Evolutionary conservation across 2,888 invertebrate species (phyloP), one percentile per base, ranked within the genome.

Genomic region (Stenotaenia linearis): DNA sequence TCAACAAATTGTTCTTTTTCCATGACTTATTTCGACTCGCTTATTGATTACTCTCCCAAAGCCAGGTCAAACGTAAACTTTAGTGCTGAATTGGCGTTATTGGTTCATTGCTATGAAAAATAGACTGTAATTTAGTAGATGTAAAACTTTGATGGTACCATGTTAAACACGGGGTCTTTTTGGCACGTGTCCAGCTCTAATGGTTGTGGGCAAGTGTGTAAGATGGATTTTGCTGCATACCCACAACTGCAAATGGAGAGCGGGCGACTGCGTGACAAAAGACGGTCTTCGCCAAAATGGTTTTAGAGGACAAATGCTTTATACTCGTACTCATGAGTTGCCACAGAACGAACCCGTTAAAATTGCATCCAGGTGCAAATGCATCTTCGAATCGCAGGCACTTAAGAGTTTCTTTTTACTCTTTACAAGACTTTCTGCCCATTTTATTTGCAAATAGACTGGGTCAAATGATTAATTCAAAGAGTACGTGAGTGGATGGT

Each of bases 321-420:
- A 69, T 25, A 10, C 69, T 23, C 69, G 25, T 9, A 12, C 45
- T 45, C 18, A 32, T 18, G 50, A 50, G 50, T 50, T 50, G 50
- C 69, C 25, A 12, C 69, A 69, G 25, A 28, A 25, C 28, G 28
- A 69, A 69, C 9, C 25, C 69, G 56, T 69, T 69, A 69, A 69
- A 69, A 69, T 69, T 69, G 28, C 69, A 69, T 69, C 69, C 69
- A 69, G 69, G 69, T 69, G 69, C 69, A 69, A 69, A 69, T 69
- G 69, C 69, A 25, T 69, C 69, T 69, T 69, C 25, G 69, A 69
- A 69, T 69, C 25, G 69, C 69, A 69, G 69, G 69, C 69, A 69
- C 69, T 69, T 69, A 69, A 28, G 69, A 28, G 25, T 15, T 25
- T 69, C 25, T 28, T 69, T 69, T 23, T 28, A 9, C 25, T 69